These are phyloP conservation scores for Chloromyia formosa DNA, from an alignment of 2,888 invertebrate species.

Conservation along the genomic window DNA sequence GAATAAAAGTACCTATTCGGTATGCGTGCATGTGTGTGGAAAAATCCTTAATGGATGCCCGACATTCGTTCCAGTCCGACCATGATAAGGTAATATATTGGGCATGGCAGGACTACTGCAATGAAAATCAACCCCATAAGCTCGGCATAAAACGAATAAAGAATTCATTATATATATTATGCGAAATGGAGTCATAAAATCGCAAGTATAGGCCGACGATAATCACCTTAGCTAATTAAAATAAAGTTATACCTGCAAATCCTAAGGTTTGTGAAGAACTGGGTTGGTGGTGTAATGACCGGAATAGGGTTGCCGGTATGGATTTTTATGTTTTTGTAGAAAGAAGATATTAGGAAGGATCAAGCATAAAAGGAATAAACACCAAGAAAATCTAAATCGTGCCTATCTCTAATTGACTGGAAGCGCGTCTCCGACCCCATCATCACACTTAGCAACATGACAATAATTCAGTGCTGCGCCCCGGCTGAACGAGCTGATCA, in stretches of 20 bases:
- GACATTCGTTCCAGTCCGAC: neutral
- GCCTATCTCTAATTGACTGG: too few relatives aligned
- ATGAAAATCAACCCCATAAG: neutral
- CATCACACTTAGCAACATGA: too few relatives aligned
- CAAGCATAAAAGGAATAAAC: too few relatives aligned
- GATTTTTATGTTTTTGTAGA: too few relatives aligned
- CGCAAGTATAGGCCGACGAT: constrained; percentile 21
- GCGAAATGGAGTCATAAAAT: constrained; percentile 32
- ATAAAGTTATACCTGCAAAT: constrained; percentile 36
- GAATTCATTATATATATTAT: constrained; percentile 35
- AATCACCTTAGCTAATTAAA: constrained; percentile 43
- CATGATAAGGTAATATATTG: constrained; percentile 23
- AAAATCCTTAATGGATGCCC: neutral
- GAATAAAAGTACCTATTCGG: neutral
- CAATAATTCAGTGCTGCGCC: too few relatives aligned
- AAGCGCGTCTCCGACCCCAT: too few relatives aligned
- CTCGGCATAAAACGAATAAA: constrained; percentile 25
- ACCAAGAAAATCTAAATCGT: too few relatives aligned
- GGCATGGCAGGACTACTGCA: neutral
- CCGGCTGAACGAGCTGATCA: too few relatives aligned
- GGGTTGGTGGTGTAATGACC: neutral
- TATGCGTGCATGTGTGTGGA: neutral
- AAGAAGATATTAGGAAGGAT: too few relatives aligned
- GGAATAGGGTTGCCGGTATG: neutral
- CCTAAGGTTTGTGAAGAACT: neutral